Conservation (phyloP, 1,140 invertebrate species). For the Araneus ventricosus region DNA sequence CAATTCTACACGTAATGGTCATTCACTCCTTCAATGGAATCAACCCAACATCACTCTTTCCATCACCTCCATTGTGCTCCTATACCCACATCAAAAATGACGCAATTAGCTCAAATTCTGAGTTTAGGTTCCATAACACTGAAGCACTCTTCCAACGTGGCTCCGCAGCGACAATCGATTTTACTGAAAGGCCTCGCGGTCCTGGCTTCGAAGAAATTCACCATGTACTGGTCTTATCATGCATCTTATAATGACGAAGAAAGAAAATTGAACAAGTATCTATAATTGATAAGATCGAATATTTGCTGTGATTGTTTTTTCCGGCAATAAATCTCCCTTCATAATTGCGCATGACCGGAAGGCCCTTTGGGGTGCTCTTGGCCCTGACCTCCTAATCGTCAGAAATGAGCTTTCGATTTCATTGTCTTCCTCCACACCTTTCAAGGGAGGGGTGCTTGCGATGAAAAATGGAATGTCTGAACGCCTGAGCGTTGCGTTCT, state of each 20-base stretch:
- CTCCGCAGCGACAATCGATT: neutral
- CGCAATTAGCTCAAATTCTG: neutral
- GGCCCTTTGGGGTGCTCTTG: neutral
- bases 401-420: conserved; percentile 29
- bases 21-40: neutral
- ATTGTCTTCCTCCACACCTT: conserved; percentile 23
- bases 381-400: conserved; percentile 20
- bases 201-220: neutral
- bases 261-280: neutral
- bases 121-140: neutral
- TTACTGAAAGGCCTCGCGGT: neutral
- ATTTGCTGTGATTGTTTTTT: neutral
- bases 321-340: neutral
- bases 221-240: neutral
- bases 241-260: neutral
- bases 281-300: neutral
- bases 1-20: neutral
- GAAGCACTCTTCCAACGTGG: neutral
- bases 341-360: conserved; percentile 14
- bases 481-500: neutral
- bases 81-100: neutral
- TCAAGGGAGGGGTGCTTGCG: neutral
- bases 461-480: neutral
- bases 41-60: neutral
- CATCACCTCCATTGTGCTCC: neutral